Base-by-base conservation (phyloP, 2,888 invertebrate genomes). In the Caenorhabditis sulstoni region DNA sequence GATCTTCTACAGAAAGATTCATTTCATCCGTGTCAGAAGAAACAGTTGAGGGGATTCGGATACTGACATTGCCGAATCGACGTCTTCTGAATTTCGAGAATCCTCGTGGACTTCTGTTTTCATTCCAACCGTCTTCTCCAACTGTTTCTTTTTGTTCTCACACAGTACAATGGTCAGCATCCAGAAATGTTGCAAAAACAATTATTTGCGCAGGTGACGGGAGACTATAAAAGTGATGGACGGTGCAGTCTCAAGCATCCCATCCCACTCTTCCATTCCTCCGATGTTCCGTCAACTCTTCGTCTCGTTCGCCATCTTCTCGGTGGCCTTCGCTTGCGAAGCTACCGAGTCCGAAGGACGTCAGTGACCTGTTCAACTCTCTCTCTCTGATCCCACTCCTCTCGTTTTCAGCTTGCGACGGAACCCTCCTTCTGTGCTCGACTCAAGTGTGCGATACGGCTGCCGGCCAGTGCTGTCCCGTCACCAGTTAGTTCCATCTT, bases 211-310 rank as follows among this genome's bases (percentile, higher is more conserved):
- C 58, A 67, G 58, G 14, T 50, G 23, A 0, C 18, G 16, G 18
- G 18, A n/a, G 16, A 45, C 44, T 55, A 65, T 53, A 65, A 55
- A 65, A 55, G 53, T 11, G 44, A n/a, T 4, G 14, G 44, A 45
- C 45, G n/a, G 35, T 7, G 35, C 37, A 29, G 9, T 37, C 29
- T 29, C 37, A 53, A 53, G 14, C 53, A 53, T 53, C 53, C n/a
- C 53, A 53, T 53, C 53, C 53, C 35, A 35, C 52, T 52, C 52
- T 52, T 20, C 53, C n/a, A 23, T 52, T 53, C 53, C 35, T 35
- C 35, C 45, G 22, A 74, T 74, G 74, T 47, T 74, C 61, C 50
- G 53, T 47, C 53, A 45, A 12, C 47, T 74, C 53, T n/a, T 74
- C 55, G 12, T 74, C 18, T 65, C 61, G 0, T 74, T 61, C 22